phyloP scores from a whole-genome alignment of 2,888 invertebrate genomes.

The Rhopalosiphum nymphaeae region DNA sequence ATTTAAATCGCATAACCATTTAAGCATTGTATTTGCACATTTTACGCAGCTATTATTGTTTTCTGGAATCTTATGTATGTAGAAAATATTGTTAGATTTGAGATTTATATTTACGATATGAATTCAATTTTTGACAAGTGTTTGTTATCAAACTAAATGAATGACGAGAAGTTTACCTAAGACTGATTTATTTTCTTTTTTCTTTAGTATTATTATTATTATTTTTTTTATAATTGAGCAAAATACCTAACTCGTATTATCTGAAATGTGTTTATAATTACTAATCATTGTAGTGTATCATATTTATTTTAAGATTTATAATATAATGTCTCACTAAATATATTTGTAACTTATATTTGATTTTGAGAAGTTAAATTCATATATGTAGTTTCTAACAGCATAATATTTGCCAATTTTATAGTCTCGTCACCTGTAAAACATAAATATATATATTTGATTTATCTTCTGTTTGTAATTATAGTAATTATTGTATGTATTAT shows the following conservation, averaged over 20 bases:
- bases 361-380: neutral
- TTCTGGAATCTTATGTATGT: neutral
- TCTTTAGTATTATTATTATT: conserved; percentile 33
- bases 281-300: conserved; percentile 21
- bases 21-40: neutral
- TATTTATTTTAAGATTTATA: conserved; percentile 17
- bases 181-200: conserved; percentile 59
- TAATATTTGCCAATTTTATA: conserved; percentile 23
- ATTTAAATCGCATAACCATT: neutral
- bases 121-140: conserved; percentile 6
- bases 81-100: neutral
- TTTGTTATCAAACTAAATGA: conserved; percentile 11
- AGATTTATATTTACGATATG: neutral
- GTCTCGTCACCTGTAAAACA: neutral
- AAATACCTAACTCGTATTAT: conserved; percentile 41
- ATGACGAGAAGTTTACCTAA: conserved; percentile 52
- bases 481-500: neutral
- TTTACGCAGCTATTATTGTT: neutral
- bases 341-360: conserved; percentile 18
- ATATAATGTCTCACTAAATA: conserved; percentile 14
- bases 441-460: neutral
- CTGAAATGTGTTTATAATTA: conserved; percentile 41
- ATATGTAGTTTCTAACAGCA: neutral
- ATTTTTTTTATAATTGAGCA: neutral
- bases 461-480: neutral